phyloP scores from a whole-genome alignment of 2,797 vertebrate species.

The Rhinatrema bivittatum region DNA sequence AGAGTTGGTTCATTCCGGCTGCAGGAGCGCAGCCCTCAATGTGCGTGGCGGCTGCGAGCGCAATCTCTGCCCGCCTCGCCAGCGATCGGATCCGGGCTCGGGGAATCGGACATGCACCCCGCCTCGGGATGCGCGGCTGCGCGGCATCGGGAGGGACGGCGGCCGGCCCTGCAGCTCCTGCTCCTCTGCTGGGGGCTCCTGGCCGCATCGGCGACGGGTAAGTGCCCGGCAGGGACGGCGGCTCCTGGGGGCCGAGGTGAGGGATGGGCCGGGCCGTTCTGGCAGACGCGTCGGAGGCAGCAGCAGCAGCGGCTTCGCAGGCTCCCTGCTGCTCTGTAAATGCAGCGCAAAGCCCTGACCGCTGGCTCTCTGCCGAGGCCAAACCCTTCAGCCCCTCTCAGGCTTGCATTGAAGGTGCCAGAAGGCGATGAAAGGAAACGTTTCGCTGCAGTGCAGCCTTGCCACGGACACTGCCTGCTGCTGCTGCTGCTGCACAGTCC shows the following conservation, averaged over 20 bases:
- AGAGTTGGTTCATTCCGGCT: slow-evolving; percentile 98
- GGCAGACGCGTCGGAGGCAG: too few species aligned
- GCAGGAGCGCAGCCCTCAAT: slow-evolving; percentile 86
- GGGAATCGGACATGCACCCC: slow-evolving; percentile 59
- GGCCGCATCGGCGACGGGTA: slow-evolving; percentile 77
- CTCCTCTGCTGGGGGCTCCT: slow-evolving; percentile 72
- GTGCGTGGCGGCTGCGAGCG: slow-evolving; percentile 88
- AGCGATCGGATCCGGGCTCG: slow-evolving; percentile 12
- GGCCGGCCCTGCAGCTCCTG: too few species aligned
- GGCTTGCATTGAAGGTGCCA: too few species aligned
- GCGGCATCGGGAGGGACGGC: slow-evolving; percentile 64
- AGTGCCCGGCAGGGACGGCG: slow-evolving; percentile 61
- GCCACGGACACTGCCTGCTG: not conserved
- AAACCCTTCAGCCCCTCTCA: too few species aligned
- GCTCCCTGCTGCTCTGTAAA: not conserved
- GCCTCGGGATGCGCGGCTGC: slow-evolving; percentile 66
- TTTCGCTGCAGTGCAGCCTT: slow-evolving; percentile 1
- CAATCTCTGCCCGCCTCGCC: slow-evolving; percentile 52
- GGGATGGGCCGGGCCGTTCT: too few species aligned
- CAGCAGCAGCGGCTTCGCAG: too few species aligned
- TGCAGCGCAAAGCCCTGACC: not conserved
- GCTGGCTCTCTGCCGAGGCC: too few species aligned
- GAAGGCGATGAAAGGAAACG: too few species aligned
- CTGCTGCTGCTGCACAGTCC: too few species aligned
- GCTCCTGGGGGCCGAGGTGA: too few species aligned